These are phyloP conservation scores for Diarsia mendica DNA, from an alignment of 2,888 invertebrate genomes.

Conservation along the genomic window DNA sequence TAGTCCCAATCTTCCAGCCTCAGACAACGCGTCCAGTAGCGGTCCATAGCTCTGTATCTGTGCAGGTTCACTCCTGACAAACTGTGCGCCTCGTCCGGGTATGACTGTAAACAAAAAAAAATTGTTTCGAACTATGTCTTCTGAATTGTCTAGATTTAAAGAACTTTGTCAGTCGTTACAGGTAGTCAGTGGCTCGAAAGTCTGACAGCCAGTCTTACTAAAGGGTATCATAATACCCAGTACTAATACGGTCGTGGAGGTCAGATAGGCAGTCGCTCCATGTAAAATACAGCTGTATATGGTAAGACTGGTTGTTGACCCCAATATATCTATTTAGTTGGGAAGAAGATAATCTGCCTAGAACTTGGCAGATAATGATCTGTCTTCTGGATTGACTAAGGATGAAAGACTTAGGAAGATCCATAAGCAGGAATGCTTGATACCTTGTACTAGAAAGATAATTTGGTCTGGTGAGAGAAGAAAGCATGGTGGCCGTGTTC, in stretches of 20 bases:
- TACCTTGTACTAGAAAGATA: not conserved
- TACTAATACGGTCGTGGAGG: too few relatives aligned
- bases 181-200: too few relatives aligned
- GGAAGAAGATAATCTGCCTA: too few relatives aligned
- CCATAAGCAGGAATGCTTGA: not conserved
- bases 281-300: too few relatives aligned
- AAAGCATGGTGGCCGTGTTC: not conserved
- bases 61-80: constrained; percentile 93
- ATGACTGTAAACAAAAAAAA: constrained; percentile 89
- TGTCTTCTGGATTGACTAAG: too few relatives aligned
- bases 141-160: not conserved
- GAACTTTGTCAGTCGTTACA: too few relatives aligned
- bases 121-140: not conserved
- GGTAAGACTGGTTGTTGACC: too few relatives aligned
- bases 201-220: too few relatives aligned
- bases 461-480: not conserved
- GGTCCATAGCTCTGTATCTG: constrained; percentile 95
- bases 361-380: too few relatives aligned
- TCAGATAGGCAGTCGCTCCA: too few relatives aligned
- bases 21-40: constrained; percentile 92
- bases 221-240: too few relatives aligned
- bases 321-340: too few relatives aligned
- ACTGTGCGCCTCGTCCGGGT: constrained; percentile 96
- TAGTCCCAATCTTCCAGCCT: constrained; percentile 64
- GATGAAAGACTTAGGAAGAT: not conserved